Evolutionary conservation across 2,888 invertebrate genomes (phyloP).

Genomic region (Uropetala carovei): DNA sequence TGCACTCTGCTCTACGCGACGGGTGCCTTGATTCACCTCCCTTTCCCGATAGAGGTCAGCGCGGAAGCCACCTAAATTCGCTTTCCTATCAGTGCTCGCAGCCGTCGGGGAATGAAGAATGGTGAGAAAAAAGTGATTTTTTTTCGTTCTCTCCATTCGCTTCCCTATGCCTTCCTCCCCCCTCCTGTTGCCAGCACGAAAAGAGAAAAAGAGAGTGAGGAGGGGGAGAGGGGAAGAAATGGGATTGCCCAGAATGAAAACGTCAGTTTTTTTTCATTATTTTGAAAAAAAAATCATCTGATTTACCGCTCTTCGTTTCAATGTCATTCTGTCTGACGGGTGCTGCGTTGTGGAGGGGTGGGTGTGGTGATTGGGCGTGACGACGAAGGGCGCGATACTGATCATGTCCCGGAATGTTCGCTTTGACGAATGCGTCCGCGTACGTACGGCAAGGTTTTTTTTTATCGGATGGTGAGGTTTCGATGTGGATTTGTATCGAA

Average conservation of each 20-base stretch:
- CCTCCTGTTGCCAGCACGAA: neutral
- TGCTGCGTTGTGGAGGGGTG: neutral
- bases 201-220: neutral
- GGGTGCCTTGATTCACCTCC: neutral
- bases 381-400: neutral
- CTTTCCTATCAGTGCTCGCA: neutral
- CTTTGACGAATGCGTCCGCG: neutral
- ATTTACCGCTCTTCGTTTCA: neutral
- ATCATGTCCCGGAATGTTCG: neutral
- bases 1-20: neutral
- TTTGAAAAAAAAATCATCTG: neutral
- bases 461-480: neutral
- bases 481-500: too few relatives aligned
- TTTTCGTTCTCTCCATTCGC: neutral
- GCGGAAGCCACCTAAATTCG: neutral
- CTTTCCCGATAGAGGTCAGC: neutral
- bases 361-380: neutral
- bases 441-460: neutral
- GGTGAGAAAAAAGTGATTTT: neutral
- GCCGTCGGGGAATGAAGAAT: neutral
- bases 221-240: neutral
- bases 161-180: neutral
- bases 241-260: slow-evolving; percentile 3
- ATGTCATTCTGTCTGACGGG: neutral
- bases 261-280: neutral